A percentile compares a stretch with the other conserved stretches of the same genome.
These are phyloP conservation scores for Bombus turneri DNA, from an alignment of 1,140 invertebrate genomes.

Conservation along the genomic window DNA sequence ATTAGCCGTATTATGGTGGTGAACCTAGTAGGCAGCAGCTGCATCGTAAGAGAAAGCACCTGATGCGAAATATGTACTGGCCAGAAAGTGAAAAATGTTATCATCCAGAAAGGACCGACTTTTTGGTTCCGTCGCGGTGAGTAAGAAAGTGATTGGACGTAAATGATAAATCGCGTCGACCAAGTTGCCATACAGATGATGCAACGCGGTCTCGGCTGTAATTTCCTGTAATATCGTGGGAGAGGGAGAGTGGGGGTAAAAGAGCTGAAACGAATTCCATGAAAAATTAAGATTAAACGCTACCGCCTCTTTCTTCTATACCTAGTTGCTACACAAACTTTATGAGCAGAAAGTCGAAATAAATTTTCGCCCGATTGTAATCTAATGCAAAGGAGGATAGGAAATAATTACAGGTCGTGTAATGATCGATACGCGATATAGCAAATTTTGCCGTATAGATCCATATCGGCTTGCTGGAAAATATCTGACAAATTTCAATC, in stretches of 20 bases:
- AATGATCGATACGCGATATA: not conserved
- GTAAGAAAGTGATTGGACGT: not conserved
- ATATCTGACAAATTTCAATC: not conserved
- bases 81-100: too few species aligned
- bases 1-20: not conserved
- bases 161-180: not conserved
- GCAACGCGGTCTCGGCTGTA: not conserved
- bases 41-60: too few species aligned
- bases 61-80: too few species aligned
- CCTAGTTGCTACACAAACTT: not conserved
- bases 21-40: too few species aligned
- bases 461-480: not conserved
- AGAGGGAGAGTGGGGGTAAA: not conserved
- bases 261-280: constrained; percentile 43
- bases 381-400: not conserved
- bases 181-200: not conserved
- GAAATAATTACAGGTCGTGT: not conserved
- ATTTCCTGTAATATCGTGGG: not conserved
- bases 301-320: not conserved
- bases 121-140: too few species aligned
- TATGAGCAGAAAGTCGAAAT: constrained; percentile 27
- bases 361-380: constrained; percentile 9
- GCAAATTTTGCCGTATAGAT: not conserved
- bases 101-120: too few species aligned
- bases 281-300: constrained; percentile 34